A percentile compares a stretch with the other conserved stretches of the same genome.
Conservation (phyloP, 2,888 invertebrate genomes). For the Fissipunctia ypsillon region DNA sequence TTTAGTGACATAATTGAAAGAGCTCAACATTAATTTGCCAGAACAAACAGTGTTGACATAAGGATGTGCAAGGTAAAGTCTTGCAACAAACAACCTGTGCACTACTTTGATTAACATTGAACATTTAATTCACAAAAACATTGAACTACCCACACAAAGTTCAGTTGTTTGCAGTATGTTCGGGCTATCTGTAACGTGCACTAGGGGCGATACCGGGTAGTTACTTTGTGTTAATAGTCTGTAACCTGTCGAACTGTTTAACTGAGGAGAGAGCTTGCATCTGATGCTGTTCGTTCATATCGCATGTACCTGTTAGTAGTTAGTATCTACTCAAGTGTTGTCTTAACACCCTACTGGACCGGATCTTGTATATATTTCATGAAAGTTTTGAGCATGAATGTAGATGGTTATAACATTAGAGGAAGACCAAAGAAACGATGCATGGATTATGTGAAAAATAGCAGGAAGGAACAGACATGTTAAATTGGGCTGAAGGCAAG, state of each 20-base stretch:
- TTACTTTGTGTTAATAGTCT: conserved; percentile 44
- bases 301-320: conserved; percentile 6
- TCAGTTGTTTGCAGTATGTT: conserved; percentile 52
- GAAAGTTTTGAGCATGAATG: background rate
- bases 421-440: too few species aligned
- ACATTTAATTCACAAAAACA: conserved; percentile 52
- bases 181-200: conserved; percentile 56
- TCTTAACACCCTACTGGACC: background rate
- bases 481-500: too few species aligned
- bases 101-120: conserved; percentile 32
- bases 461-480: too few species aligned
- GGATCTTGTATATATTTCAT: background rate
- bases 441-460: background rate
- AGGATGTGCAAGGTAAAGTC: background rate
- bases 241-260: conserved; percentile 61
- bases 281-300: conserved; percentile 31
- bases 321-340: background rate
- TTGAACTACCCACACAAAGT: conserved; percentile 44
- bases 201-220: conserved; percentile 31
- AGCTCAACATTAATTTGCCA: background rate
- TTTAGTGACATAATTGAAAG: background rate
- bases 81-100: background rate
- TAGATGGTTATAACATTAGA: too few species aligned
- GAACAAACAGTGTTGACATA: background rate
- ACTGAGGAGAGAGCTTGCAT: conserved; percentile 31